Conservation (phyloP, 2,888 invertebrate genomes). For the Galeopsomyia nigrocyanea region DNA sequence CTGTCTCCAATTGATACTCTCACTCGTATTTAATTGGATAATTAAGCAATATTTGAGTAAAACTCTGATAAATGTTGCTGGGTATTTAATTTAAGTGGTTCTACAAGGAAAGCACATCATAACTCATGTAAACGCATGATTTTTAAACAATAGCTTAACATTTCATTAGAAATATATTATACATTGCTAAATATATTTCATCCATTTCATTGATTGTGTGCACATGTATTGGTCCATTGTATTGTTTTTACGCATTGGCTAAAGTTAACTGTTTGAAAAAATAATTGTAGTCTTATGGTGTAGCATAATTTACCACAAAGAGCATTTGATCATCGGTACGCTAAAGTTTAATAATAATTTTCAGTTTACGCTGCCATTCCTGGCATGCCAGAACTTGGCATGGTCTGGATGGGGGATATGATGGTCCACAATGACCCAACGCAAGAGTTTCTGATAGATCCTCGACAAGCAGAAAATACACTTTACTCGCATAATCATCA, state of each 20-base stretch:
- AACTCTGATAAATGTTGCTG: too few species aligned
- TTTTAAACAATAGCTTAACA: not conserved
- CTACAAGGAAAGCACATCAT: too few species aligned
- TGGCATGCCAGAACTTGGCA: constrained; percentile 74
- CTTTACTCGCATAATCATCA: constrained; percentile 64
- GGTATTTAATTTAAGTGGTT: too few species aligned
- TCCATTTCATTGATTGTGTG: too few species aligned
- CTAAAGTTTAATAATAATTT: not conserved
- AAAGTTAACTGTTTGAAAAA: too few species aligned
- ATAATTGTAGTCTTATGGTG: too few species aligned
- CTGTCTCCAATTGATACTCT: constrained; percentile 9
- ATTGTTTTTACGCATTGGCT: too few species aligned
- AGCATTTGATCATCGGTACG: too few species aligned
- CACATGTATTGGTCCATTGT: too few species aligned
- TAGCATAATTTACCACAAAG: too few species aligned
- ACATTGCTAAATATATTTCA: too few species aligned
- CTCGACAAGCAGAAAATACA: constrained; percentile 64
- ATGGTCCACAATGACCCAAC: constrained; percentile 66
- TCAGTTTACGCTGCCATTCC: constrained; percentile 70
- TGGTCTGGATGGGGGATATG: constrained; percentile 79
- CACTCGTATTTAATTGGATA: constrained; percentile 1
- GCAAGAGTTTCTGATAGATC: constrained; percentile 66
- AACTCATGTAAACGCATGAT: not conserved
- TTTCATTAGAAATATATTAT: not conserved
- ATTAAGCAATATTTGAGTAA: not conserved